Conservation (phyloP, 2,797 vertebrate species). For the Brachymystax lenok region DNA sequence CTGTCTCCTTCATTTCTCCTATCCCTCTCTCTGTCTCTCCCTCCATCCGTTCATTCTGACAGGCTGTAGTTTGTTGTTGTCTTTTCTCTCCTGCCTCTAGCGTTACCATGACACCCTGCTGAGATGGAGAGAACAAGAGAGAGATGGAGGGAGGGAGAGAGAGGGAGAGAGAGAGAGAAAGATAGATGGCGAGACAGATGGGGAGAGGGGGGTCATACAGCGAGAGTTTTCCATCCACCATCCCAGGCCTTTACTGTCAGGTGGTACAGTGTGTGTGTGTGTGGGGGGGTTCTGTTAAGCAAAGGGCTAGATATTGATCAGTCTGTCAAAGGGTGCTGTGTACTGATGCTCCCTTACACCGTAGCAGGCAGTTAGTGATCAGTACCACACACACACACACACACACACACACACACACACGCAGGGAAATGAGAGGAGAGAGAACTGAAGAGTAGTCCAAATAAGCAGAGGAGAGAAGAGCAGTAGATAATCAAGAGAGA, state of each 20-base stretch:
- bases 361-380: neutral
- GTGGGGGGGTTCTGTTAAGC: neutral
- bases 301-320: conserved; percentile 14
- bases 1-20: neutral
- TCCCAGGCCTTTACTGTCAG: neutral
- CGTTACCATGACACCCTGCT: conserved; percentile 28
- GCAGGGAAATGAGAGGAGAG: neutral
- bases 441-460: too few species aligned
- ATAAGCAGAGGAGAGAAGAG: neutral
- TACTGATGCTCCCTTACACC: conserved; percentile 5
- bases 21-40: neutral
- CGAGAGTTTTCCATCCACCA: neutral
- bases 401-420: neutral
- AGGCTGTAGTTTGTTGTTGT: conserved; percentile 47
- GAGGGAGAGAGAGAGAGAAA: neutral
- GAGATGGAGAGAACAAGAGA: conserved; percentile 8
- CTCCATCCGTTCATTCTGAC: conserved; percentile 43
- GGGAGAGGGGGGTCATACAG: neutral
- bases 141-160: conserved; percentile 11
- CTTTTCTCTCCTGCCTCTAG: conserved; percentile 34
- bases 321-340: conserved; percentile 7
- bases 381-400: neutral
- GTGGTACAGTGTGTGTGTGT: neutral
- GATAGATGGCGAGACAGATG: neutral
- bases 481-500: neutral